Evolutionary conservation across 1,140 invertebrate species (phyloP).

Genomic region (Micrasema longulum): DNA sequence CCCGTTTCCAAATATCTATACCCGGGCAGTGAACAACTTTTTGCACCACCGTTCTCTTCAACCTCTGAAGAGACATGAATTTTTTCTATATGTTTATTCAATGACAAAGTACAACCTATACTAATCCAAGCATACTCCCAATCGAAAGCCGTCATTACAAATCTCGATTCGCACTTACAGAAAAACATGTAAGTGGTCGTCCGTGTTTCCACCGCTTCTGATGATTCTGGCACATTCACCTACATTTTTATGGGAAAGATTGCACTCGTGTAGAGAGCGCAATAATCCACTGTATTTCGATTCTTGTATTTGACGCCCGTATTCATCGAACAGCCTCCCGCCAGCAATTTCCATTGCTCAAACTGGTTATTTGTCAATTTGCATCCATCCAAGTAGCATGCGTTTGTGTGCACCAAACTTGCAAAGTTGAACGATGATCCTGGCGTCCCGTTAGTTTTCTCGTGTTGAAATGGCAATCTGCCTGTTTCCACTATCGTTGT

Average conservation of each 20-base stretch:
- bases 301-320: conserved; percentile 57
- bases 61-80: too few relatives aligned
- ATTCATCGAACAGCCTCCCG: conserved; percentile 49
- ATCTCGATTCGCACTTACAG: too few relatives aligned
- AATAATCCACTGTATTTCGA: conserved; percentile 42
- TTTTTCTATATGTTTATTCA: too few relatives aligned
- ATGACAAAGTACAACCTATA: too few relatives aligned
- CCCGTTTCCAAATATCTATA: too few relatives aligned
- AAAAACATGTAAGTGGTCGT: too few relatives aligned
- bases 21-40: too few relatives aligned
- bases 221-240: too few relatives aligned
- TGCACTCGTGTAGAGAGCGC: conserved; percentile 2
- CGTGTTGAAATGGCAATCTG: background rate
- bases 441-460: background rate
- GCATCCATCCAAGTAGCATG: conserved; percentile 57
- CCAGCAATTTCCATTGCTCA: conserved; percentile 57
- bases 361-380: conserved; percentile 58
- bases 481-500: conserved; percentile 9
- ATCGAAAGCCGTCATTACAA: too few relatives aligned
- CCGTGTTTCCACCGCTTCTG: too few relatives aligned
- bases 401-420: conserved; percentile 53
- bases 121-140: too few relatives aligned
- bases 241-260: conserved; percentile 6
- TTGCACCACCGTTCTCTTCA: too few relatives aligned
- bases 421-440: conserved; percentile 55